A percentile compares a stretch with the other conserved stretches of the same genome.
Evolutionary conservation across 2,113 vertebrate genomes (phyloP).

Genomic region (Rhipidura dahli): DNA sequence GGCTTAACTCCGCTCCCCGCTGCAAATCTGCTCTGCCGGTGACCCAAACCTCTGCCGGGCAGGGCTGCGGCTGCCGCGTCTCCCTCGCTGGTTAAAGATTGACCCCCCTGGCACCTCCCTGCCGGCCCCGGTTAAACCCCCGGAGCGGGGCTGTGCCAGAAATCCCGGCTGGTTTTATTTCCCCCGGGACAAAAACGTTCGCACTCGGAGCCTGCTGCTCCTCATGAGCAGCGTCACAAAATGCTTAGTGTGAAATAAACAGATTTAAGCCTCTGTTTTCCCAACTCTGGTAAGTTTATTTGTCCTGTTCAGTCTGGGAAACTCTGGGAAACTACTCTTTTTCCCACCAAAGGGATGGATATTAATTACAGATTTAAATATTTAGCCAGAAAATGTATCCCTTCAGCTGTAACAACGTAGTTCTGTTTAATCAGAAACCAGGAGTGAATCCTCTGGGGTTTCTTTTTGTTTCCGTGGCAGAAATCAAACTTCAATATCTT

Average conservation of each 20-base stretch:
- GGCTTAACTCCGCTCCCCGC: not conserved
- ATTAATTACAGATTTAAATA: not conserved
- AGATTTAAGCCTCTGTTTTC: not conserved
- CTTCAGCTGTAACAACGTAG: not conserved
- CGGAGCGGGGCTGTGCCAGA: not conserved
- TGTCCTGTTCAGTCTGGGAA: not conserved
- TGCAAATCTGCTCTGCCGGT: not conserved
- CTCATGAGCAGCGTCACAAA: not conserved
- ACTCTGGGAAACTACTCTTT: not conserved
- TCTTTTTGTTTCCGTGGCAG: not conserved
- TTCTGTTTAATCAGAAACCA: not conserved
- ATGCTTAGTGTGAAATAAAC: not conserved
- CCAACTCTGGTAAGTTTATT: not conserved
- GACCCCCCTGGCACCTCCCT: not conserved
- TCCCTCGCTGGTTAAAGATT: not conserved
- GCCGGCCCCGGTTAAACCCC: not conserved
- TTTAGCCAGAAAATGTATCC: not conserved
- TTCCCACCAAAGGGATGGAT: not conserved
- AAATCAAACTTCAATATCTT: not conserved
- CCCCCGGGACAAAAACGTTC: not conserved
- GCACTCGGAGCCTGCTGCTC: not conserved
- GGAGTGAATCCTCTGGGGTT: not conserved
- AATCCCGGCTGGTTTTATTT: not conserved
- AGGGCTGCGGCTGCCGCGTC: fast-evolving
- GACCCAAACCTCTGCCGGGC: not conserved